Conservation (phyloP, 1,140 invertebrate species). For the Brachionus angularis region DNA sequence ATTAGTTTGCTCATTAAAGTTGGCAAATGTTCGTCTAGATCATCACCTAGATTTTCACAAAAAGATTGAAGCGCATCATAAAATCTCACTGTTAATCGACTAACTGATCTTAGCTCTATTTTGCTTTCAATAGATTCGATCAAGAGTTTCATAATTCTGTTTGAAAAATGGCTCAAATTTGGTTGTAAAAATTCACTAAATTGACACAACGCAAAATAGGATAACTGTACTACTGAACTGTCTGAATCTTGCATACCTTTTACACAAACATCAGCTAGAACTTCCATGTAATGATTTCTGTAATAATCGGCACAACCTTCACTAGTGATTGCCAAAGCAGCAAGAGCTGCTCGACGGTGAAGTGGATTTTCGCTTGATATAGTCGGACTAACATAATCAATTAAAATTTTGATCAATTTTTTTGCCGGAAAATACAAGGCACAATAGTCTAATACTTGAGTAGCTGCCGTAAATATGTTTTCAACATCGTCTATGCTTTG, state of each 20-base stretch:
- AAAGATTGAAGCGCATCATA: slow-evolving; percentile 41
- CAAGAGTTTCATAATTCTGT: slow-evolving; percentile 13
- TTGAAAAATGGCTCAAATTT: slow-evolving; percentile 21
- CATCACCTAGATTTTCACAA: slow-evolving; percentile 39
- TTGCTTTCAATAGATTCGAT: slow-evolving; percentile 5
- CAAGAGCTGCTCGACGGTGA: slow-evolving; percentile 31
- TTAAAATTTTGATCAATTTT: slow-evolving; percentile 41
- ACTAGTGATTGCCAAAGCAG: slow-evolving; percentile 37
- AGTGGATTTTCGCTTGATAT: slow-evolving; percentile 14
- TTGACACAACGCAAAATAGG: slow-evolving; percentile 38
- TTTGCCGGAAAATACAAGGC: slow-evolving; percentile 39
- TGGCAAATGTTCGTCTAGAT: slow-evolving; percentile 28
- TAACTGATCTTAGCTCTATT: not conserved
- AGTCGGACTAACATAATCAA: slow-evolving; percentile 26
- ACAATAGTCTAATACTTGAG: slow-evolving; percentile 32
- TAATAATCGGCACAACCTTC: slow-evolving; percentile 43
- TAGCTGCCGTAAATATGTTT: slow-evolving; percentile 38
- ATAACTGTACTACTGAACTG: slow-evolving; percentile 11
- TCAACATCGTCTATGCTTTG: slow-evolving; percentile 26
- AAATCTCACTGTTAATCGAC: slow-evolving; percentile 36
- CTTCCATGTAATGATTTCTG: slow-evolving; percentile 34
- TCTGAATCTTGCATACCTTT: slow-evolving; percentile 40
- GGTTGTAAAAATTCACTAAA: slow-evolving; percentile 43
- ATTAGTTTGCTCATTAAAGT: slow-evolving; percentile 42
- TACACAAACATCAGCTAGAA: slow-evolving; percentile 37